Conservation (phyloP, 2,797 vertebrate species). For the Coilia nasus region DNA sequence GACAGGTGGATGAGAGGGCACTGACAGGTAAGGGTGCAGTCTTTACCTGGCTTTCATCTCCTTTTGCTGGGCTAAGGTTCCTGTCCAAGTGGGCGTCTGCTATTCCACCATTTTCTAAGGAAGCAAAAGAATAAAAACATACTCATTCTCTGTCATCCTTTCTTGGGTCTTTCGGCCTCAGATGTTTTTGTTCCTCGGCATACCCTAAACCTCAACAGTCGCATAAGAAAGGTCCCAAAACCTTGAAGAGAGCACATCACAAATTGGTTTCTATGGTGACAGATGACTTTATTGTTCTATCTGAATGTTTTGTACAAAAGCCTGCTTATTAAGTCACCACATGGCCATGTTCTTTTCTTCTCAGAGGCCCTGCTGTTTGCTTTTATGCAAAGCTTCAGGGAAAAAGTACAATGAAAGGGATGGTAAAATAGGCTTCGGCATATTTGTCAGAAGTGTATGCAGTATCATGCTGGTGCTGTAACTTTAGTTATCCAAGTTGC, state of each 20-base stretch:
- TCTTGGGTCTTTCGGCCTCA: neutral
- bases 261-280: conserved; percentile 20
- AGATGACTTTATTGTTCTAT: conserved; percentile 23
- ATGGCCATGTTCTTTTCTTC: neutral
- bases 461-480: neutral
- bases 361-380: neutral
- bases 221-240: neutral
- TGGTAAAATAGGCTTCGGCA: neutral
- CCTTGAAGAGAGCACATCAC: neutral
- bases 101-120: conserved; percentile 62
- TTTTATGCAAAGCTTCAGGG: conserved; percentile 6
- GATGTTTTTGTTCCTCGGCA: neutral
- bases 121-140: conserved; percentile 29
- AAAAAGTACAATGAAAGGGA: neutral
- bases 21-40: conserved; percentile 46
- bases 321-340: conserved; percentile 25
- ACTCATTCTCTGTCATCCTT: neutral
- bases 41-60: conserved; percentile 60
- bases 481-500: neutral
- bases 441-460: neutral
- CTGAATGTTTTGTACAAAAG: neutral
- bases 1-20: conserved; percentile 3
- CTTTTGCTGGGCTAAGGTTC: conserved; percentile 45
- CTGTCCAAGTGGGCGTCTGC: conserved; percentile 54
- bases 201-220: neutral